Base-by-base conservation (phyloP, 1,140 invertebrate species). In the Drosophila burlai region DNA sequence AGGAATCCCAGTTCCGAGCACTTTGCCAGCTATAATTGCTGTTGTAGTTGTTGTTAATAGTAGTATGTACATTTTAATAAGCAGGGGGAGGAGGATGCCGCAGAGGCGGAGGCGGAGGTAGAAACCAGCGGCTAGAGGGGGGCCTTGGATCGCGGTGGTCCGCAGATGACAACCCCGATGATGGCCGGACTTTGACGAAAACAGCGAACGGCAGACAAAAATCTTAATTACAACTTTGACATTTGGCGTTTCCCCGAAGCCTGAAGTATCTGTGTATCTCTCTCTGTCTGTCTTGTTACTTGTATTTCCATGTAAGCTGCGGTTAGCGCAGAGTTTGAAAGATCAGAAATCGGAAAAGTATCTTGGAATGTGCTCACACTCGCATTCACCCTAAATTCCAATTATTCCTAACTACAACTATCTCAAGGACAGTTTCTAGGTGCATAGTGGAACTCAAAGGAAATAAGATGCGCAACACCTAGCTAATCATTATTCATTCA, bases 211-310 rank as follows among this genome's bases (percentile, higher is more conserved):
- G 18, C 61, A 69, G 69, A 73, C 67, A 50, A 73, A 73, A 72
- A 73, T 73, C 67, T 73, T 73, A 73, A 73, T 73, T 73, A 73
- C 66, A 73, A 73, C 54, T 73, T 73, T 73, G 69, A 73, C 69
- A 73, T 73, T 73, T 73, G 31, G 38, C 49, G 63, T 55, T 71
- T 54, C 64, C 18, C 67, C 46, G 63, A 71, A 65, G 60, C 31
- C 18, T 4, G 4, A 24, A n/a, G 18, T 26, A 49, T 26, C 8
- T 47, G 0, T 43, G 10, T 26, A 49, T 26, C 4, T 47, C 0
- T 43, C 15, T 26, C 24, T 10, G 2, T 24, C 26, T 26, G 26
- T 8, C 7, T 47, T 24, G 24, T 16, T 46, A 26, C 21, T 26
- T 11, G 26, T 18, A 18, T 31, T 52, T 52, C 26, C 15, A 13